Conservation (phyloP, 2,113 vertebrate species). For the Hepsetus odoe region DNA sequence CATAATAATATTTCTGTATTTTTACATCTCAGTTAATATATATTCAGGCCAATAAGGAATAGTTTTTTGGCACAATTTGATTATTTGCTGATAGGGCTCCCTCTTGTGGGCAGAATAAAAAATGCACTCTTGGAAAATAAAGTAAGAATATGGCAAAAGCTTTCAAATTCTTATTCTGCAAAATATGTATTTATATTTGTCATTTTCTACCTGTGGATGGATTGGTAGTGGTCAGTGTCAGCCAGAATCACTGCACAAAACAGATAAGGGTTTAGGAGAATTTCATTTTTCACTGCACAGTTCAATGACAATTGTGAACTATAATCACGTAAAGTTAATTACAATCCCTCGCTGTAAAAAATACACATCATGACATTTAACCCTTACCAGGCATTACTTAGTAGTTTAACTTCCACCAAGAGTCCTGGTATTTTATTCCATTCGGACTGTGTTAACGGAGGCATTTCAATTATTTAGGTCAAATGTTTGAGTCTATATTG, state of each 20-base stretch:
- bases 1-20: too few relatives aligned
- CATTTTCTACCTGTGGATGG: background rate
- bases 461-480: slow-evolving; percentile 24
- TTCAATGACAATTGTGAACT: too few relatives aligned
- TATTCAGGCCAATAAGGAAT: too few relatives aligned
- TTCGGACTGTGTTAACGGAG: background rate
- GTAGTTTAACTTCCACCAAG: background rate
- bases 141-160: background rate
- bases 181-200: background rate
- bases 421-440: background rate
- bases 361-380: background rate
- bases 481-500: slow-evolving; percentile 17
- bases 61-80: too few relatives aligned
- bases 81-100: slow-evolving; percentile 61
- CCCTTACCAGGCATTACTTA: background rate
- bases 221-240: background rate
- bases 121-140: background rate
- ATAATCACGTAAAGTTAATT: too few relatives aligned
- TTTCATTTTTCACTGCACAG: too few relatives aligned
- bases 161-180: background rate
- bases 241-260: too few relatives aligned
- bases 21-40: too few relatives aligned
- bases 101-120: slow-evolving; percentile 63
- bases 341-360: background rate
- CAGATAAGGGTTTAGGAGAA: too few relatives aligned